Conservation (phyloP, 2,113 vertebrate genomes). For the Cyanistes caeruleus region DNA sequence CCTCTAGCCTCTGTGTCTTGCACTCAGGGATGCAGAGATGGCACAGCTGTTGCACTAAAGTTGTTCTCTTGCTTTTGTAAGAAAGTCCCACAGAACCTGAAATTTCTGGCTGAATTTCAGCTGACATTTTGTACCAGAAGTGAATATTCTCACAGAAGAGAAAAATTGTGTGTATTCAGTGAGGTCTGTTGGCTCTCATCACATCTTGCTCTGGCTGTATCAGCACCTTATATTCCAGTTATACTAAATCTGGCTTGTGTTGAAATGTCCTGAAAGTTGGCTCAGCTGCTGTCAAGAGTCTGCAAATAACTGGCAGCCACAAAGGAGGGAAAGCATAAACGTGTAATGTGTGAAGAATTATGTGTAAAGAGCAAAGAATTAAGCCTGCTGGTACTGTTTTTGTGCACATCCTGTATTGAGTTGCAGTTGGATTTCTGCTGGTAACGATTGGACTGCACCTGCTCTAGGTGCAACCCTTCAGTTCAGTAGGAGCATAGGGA, state of each 20-base stretch:
- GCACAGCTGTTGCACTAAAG: neutral
- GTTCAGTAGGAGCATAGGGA: neutral
- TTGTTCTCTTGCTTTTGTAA: neutral
- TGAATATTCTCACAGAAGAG: neutral
- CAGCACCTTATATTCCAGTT: neutral
- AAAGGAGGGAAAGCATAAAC: neutral
- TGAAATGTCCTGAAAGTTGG: neutral
- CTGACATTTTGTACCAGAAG: neutral
- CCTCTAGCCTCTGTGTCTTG: neutral
- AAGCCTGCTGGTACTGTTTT: neutral
- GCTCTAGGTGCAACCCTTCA: neutral
- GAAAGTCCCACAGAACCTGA: neutral
- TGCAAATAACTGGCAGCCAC: neutral
- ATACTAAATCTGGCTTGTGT: neutral
- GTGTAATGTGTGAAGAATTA: neutral
- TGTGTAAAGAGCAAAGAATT: neutral
- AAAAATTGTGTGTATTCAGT: neutral
- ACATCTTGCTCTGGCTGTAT: neutral
- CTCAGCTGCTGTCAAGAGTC: neutral
- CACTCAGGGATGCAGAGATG: accelerated
- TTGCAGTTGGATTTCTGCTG: neutral
- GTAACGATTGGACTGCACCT: neutral
- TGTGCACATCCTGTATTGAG: neutral
- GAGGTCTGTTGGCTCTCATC: neutral
- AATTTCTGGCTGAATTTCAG: neutral